Conservation (phyloP, 2,888 invertebrate species). For the Drosophila ezoana region DNA sequence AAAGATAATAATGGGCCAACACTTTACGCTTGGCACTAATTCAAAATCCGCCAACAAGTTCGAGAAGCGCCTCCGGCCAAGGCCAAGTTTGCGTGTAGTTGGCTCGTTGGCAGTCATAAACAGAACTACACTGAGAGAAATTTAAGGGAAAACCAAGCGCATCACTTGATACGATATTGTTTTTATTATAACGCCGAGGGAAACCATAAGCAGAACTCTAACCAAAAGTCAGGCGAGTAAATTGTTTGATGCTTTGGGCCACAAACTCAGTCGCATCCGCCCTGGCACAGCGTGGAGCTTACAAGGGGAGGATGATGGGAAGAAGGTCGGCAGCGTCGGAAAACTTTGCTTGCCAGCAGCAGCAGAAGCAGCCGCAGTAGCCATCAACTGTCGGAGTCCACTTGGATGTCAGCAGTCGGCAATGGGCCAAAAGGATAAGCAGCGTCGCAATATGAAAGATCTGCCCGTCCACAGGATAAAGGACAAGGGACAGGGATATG, state of each 20-base stretch:
- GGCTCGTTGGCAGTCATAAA: conserved; percentile 24
- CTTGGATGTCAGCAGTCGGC: conserved; percentile 50
- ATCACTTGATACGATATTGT: conserved; percentile 52
- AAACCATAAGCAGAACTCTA: conserved; percentile 58
- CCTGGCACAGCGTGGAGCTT: not conserved
- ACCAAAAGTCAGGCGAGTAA: conserved; percentile 63
- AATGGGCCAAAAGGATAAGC: conserved; percentile 53
- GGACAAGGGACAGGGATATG: conserved; percentile 6
- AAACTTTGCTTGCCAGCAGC: conserved; percentile 64
- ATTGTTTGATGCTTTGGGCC: conserved; percentile 65
- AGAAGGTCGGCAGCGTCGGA: conserved; percentile 62
- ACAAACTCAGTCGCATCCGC: conserved; percentile 40
- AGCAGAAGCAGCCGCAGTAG: conserved; percentile 33
- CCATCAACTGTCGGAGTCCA: conserved; percentile 54
- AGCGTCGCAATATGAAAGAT: conserved; percentile 54
- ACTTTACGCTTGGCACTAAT: conserved; percentile 83
- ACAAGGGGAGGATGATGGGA: conserved; percentile 4
- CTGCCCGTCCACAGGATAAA: conserved; percentile 8
- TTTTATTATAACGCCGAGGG: conserved; percentile 40
- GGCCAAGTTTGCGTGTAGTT: conserved; percentile 48
- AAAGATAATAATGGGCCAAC: conserved; percentile 84
- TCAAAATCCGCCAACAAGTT: conserved; percentile 72
- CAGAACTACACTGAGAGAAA: conserved; percentile 47
- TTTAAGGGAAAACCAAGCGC: conserved; percentile 19
- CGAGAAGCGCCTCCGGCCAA: conserved; percentile 35